Evolutionary conservation across 2,113 vertebrate species (phyloP).

Genomic region (Etheostoma spectabile): DNA sequence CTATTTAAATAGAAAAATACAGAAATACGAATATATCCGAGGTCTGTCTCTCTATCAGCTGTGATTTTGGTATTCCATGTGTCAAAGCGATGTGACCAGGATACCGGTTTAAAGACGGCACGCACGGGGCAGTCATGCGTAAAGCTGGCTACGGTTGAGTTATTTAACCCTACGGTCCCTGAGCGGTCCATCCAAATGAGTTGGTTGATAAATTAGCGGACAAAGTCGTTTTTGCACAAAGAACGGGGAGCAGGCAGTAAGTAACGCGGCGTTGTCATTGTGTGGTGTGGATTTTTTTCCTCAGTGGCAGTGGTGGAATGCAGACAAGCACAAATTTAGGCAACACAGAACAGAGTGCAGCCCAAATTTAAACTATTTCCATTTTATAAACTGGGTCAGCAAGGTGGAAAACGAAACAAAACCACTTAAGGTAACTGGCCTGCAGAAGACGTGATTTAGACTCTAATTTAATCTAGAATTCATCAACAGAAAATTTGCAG

Average conservation of each 20-base stretch:
- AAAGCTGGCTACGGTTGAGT: constrained; percentile 67
- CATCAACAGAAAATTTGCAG: neutral
- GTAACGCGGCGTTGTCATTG: constrained; percentile 52
- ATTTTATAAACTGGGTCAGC: constrained; percentile 6
- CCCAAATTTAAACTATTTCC: constrained; percentile 27
- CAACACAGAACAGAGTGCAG: constrained; percentile 9
- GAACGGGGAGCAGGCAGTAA: constrained; percentile 14
- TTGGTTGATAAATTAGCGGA: constrained; percentile 19
- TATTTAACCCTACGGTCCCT: constrained; percentile 74
- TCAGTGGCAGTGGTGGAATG: constrained; percentile 70
- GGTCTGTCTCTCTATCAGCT: constrained; percentile 3
- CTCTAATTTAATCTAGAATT: constrained; percentile 12
- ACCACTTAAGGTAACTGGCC: neutral
- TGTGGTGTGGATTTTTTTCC: constrained; percentile 41
- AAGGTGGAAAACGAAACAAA: constrained; percentile 47
- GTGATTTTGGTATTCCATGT: constrained; percentile 56
- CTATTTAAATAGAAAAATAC: constrained; percentile 18
- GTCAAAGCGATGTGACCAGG: constrained; percentile 53
- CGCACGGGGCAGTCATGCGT: constrained; percentile 75
- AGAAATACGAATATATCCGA: constrained; percentile 34
- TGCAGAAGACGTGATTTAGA: neutral
- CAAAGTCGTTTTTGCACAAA: constrained; percentile 10
- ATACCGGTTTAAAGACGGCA: constrained; percentile 41
- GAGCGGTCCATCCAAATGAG: constrained; percentile 56
- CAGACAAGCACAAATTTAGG: constrained; percentile 51